A percentile compares a stretch with the other conserved stretches of the same genome.
phyloP scores from a whole-genome alignment of 1,140 invertebrate species.

The Temnothorax longispinosus region DNA sequence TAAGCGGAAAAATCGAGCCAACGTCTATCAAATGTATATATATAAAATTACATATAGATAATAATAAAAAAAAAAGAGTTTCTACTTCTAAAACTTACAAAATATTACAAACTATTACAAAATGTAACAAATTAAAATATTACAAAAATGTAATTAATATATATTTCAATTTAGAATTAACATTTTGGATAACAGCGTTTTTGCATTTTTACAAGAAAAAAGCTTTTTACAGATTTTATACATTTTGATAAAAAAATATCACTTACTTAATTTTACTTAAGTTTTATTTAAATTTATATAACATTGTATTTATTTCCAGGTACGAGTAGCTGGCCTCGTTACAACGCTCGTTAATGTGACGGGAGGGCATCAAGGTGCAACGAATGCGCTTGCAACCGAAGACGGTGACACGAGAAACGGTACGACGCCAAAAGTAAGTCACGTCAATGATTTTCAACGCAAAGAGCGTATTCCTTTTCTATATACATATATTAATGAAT shows the following conservation, averaged over 20 bases:
- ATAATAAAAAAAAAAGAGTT: neutral
- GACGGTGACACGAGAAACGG: conserved; percentile 77
- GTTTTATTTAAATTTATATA: conserved; percentile 7
- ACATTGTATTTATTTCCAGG: conserved; percentile 80
- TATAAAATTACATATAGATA: neutral
- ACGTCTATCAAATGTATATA: neutral
- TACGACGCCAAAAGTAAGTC: conserved; percentile 80
- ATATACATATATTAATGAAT: neutral
- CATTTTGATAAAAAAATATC: neutral
- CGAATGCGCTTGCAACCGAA: conserved; percentile 68
- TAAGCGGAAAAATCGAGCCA: conserved; percentile 74
- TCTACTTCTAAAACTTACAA: neutral
- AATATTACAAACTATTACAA: neutral
- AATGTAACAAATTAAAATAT: no score
- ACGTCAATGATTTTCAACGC: neutral
- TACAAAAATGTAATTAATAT: no score
- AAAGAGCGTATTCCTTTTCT: neutral
- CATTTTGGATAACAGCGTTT: neutral
- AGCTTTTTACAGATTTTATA: neutral
- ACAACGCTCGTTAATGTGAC: conserved; percentile 91
- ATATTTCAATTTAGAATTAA: neutral
- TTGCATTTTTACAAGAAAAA: neutral
- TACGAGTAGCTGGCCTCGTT: conserved; percentile 90
- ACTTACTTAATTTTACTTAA: neutral
- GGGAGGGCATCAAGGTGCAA: conserved; percentile 84